These are phyloP conservation scores for Eleutherodactylus coqui DNA, from an alignment of 2,797 vertebrate species.

Conservation along the genomic window DNA sequence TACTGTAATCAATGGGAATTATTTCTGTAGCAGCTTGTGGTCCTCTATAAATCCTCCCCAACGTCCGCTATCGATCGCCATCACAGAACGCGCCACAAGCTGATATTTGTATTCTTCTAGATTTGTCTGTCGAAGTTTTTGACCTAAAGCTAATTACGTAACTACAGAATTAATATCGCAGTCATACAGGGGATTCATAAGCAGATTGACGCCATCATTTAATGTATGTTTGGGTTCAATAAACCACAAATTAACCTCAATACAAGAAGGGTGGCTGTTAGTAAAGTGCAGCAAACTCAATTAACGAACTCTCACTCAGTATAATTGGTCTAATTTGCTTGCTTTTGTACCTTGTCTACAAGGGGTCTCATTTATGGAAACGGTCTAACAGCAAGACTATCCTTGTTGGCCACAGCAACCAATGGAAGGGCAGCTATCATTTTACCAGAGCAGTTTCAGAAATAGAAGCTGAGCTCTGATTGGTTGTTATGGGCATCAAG, in stretches of 20 bases:
- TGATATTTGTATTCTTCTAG: conserved; percentile 7
- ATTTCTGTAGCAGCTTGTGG: conserved; percentile 40
- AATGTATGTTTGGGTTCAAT: conserved; percentile 16
- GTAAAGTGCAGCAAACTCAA: not conserved
- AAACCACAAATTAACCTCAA: conserved; percentile 16
- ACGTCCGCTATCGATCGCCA: conserved; percentile 23
- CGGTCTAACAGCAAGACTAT: no score
- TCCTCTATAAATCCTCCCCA: conserved; percentile 15
- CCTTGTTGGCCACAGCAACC: no score
- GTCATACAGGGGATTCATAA: not conserved
- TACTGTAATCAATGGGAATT: conserved; percentile 43
- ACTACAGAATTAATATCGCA: conserved; percentile 4
- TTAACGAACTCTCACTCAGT: conserved; percentile 12
- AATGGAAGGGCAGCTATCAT: no score
- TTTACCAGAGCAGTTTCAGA: no score
- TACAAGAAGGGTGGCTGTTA: not conserved
- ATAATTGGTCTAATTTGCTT: not conserved
- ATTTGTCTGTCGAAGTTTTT: not conserved
- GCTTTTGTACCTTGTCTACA: not conserved
- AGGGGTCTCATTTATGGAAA: not conserved
- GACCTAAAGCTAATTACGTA: not conserved
- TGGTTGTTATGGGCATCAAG: no score
- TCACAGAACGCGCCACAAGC: not conserved
- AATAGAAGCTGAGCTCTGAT: no score
- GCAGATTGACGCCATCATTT: not conserved